These are phyloP conservation scores for Leucophenga maculata DNA, from an alignment of 2,888 invertebrate species.

Conservation along the genomic window DNA sequence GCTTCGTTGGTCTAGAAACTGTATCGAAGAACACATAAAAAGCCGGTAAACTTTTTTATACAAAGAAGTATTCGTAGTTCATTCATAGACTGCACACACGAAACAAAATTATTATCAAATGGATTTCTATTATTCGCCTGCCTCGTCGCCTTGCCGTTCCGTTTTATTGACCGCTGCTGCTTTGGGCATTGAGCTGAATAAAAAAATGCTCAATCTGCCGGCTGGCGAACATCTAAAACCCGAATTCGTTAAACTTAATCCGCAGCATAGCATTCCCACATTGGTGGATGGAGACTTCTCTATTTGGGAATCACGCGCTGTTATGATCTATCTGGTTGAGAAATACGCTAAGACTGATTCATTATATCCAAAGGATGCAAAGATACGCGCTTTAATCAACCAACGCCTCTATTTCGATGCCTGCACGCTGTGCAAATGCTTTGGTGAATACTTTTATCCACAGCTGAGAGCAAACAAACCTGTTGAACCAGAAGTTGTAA, in stretches of 20 bases:
- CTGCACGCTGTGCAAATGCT: constrained; percentile 81
- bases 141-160: constrained; percentile 79
- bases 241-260: constrained; percentile 83
- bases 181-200: constrained; percentile 78
- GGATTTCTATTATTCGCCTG: constrained; percentile 79
- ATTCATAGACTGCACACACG: too few relatives aligned
- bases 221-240: constrained; percentile 79
- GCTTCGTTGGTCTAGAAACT: too few relatives aligned
- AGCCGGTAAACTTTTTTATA: too few relatives aligned
- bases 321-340: constrained; percentile 84
- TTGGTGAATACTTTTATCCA: constrained; percentile 81
- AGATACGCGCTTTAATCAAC: constrained; percentile 83
- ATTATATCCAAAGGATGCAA: constrained; percentile 83
- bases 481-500: constrained; percentile 79
- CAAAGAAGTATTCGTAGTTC: too few relatives aligned
- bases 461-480: constrained; percentile 77
- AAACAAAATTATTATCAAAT: too few relatives aligned
- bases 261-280: constrained; percentile 89
- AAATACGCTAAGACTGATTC: constrained; percentile 85
- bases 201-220: constrained; percentile 76
- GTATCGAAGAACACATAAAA: too few relatives aligned
- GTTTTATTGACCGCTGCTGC: constrained; percentile 79
- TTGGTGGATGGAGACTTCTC: constrained; percentile 86
- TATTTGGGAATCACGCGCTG: constrained; percentile 89
- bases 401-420: constrained; percentile 86